Conservation (phyloP, 2,797 vertebrate genomes). For the Mormyrops boulengeri region DNA sequence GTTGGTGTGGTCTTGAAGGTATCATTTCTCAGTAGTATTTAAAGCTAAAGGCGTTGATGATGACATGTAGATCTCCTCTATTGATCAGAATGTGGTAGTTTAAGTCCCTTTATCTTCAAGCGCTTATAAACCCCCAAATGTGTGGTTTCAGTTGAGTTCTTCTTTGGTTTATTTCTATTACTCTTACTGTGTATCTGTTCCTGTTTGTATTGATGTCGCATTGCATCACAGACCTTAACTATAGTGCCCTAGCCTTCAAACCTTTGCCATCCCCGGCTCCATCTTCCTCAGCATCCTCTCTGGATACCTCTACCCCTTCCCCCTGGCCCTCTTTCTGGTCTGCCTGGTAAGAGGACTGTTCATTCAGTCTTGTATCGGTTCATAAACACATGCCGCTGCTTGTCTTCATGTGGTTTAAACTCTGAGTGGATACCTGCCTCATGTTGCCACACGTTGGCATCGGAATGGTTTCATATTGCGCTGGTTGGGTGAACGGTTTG, state of each 20-base stretch:
- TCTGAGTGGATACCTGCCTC: not conserved
- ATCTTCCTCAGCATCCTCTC: constrained; percentile 99
- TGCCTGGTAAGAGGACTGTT: constrained; percentile 81
- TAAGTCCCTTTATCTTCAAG: not conserved
- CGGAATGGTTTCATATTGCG: not conserved
- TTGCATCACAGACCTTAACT: constrained; percentile 61
- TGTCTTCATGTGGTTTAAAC: not conserved
- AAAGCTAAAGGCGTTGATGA: not conserved
- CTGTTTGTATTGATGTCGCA: not conserved
- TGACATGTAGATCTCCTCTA: not conserved
- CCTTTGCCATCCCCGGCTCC: constrained; percentile 97
- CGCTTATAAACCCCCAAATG: not conserved
- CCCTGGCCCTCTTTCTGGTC: constrained; percentile 90
- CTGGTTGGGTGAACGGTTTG: not conserved
- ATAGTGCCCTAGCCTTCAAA: constrained; percentile 76
- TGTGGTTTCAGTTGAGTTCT: not conserved
- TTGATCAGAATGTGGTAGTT: not conserved
- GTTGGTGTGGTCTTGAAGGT: not conserved
- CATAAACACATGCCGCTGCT: not conserved
- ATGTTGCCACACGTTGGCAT: not conserved
- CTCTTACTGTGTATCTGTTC: not conserved
- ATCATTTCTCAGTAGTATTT: not conserved
- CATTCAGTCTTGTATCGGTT: not conserved
- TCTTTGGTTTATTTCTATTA: not conserved
- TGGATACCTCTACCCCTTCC: constrained; percentile 96